A percentile compares a stretch with the other conserved stretches of the same genome.
phyloP scores from a whole-genome alignment of 2,888 invertebrate genomes.

The Netelia fuscicornis region DNA sequence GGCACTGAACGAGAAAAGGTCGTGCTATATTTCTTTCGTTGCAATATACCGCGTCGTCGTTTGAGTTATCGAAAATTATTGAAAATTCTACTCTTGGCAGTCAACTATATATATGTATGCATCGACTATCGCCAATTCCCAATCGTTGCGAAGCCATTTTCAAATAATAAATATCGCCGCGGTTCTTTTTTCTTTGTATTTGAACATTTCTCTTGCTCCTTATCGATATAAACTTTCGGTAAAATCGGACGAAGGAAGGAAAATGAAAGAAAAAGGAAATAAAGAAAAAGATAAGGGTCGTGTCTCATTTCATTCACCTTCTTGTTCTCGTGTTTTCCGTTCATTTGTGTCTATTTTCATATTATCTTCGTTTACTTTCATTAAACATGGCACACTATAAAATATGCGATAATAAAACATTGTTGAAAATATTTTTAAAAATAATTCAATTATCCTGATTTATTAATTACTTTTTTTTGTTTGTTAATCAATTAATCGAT shows the following conservation, averaged over 20 bases:
- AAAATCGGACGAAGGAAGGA: too few relatives aligned
- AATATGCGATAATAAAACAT: too few relatives aligned
- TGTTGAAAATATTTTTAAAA: too few relatives aligned
- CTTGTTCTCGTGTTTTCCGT: too few relatives aligned
- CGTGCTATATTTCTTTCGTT: constrained; percentile 33
- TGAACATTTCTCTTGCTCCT: constrained; percentile 37
- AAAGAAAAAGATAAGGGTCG: not conserved
- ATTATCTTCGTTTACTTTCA: too few relatives aligned
- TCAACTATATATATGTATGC: not conserved
- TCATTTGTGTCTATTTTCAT: too few relatives aligned
- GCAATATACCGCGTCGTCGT: constrained; percentile 23
- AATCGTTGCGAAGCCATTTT: constrained; percentile 32
- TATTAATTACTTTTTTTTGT: too few relatives aligned
- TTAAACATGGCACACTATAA: too few relatives aligned
- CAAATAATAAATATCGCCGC: constrained; percentile 32
- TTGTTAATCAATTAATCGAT: too few relatives aligned
- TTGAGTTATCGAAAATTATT: constrained; percentile 57
- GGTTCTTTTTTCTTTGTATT: constrained; percentile 51
- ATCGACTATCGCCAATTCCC: constrained; percentile 10
- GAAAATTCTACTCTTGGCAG: constrained; percentile 63
- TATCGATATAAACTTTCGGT: constrained; percentile 58
- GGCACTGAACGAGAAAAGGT: constrained; percentile 48
- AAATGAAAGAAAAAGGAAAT: constrained; percentile 47
- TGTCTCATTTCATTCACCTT: too few relatives aligned
- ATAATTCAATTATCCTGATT: too few relatives aligned